phyloP scores from a whole-genome alignment of 2,888 invertebrate genomes.

The Orthonychiurus folsomi region DNA sequence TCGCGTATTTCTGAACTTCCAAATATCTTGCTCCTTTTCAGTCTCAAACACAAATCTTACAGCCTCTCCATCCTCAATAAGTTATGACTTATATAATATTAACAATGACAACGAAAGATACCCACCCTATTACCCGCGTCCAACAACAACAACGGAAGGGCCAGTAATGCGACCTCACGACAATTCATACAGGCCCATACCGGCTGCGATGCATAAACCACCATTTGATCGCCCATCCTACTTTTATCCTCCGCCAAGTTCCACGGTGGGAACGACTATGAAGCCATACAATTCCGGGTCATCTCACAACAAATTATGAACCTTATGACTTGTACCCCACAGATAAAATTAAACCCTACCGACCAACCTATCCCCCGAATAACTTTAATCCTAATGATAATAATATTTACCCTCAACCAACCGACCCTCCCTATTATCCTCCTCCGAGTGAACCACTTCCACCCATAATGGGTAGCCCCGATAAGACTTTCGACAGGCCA shows the following conservation, averaged over 20 bases:
- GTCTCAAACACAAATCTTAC: background rate
- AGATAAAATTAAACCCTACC: slow-evolving; percentile 32
- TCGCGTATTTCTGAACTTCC: no score
- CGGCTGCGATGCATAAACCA: slow-evolving; percentile 18
- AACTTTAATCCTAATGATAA: slow-evolving; percentile 7
- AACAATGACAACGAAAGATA: background rate
- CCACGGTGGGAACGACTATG: slow-evolving; percentile 20
- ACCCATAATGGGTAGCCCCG: slow-evolving; percentile 16
- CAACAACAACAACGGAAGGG: slow-evolving; percentile 5
- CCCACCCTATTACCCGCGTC: background rate
- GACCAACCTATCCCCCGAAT: slow-evolving; percentile 13
- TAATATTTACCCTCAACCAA: slow-evolving; percentile 11
- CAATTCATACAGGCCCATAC: slow-evolving; percentile 35
- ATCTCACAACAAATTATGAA: no score
- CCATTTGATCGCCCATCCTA: slow-evolving; percentile 32
- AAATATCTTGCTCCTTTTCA: no score
- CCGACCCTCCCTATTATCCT: background rate
- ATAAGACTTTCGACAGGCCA: slow-evolving; percentile 10
- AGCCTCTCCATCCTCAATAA: background rate
- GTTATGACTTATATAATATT: slow-evolving; percentile 4
- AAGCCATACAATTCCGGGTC: slow-evolving; percentile 24
- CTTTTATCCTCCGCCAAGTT: slow-evolving; percentile 30
- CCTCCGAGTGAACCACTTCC: slow-evolving; percentile 10
- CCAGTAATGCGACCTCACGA: slow-evolving; percentile 5
- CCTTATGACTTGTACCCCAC: no score